Evolutionary conservation across 2,888 invertebrate genomes (phyloP).

Genomic region (Tinea pellionella): DNA sequence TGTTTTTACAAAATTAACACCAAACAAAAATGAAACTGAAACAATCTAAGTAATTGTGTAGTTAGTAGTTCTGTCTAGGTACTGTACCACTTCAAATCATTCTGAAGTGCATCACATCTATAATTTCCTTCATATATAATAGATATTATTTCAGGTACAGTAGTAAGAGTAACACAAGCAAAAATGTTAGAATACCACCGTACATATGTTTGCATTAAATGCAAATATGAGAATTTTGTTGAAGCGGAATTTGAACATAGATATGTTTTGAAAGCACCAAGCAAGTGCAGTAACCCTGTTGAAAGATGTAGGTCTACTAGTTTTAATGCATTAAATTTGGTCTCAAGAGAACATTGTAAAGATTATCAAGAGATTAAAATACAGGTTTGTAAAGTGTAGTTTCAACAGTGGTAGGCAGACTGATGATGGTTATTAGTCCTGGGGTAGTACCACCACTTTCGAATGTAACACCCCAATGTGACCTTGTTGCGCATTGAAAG

Average conservation of each 20-base stretch:
- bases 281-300: slow-evolving; percentile 65
- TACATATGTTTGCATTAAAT: slow-evolving; percentile 81
- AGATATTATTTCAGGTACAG: slow-evolving; percentile 71
- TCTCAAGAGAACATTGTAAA: slow-evolving; percentile 74
- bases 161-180: slow-evolving; percentile 79
- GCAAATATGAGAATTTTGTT: slow-evolving; percentile 74
- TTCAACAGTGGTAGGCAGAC: no score
- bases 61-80: no score
- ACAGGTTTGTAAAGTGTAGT: slow-evolving; percentile 72
- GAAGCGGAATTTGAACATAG: slow-evolving; percentile 78
- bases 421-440: no score
- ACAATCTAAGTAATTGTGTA: no score
- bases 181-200: slow-evolving; percentile 82
- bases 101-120: no score
- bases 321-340: slow-evolving; percentile 60
- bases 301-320: slow-evolving; percentile 65
- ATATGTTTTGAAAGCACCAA: slow-evolving; percentile 69
- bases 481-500: no score
- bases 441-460: no score
- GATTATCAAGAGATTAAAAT: slow-evolving; percentile 91
- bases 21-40: no score
- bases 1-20: no score
- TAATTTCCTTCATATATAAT: neutral
- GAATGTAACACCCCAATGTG: no score
- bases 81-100: no score